Percentiles rank a stretch among this genome's conserved stretches.
Conservation (phyloP, 2,113 vertebrate species). For the Phylloscopus trochiloides region DNA sequence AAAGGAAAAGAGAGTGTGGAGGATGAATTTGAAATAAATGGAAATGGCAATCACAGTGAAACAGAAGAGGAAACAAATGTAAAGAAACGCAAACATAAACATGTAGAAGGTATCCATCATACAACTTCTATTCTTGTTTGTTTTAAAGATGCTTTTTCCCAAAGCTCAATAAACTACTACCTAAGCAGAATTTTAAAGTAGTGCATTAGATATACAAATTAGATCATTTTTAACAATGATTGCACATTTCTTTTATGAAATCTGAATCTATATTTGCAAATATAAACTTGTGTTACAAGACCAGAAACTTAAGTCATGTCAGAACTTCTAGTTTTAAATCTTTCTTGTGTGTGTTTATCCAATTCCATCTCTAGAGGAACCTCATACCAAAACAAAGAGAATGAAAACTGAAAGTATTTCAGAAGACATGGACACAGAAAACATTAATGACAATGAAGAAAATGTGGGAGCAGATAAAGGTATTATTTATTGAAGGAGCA, state of each 20-base stretch:
- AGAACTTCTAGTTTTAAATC: background rate
- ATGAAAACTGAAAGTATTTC: slow-evolving; percentile 4
- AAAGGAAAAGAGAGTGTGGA: background rate
- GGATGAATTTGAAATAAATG: background rate
- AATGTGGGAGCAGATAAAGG: slow-evolving; percentile 37
- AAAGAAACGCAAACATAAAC: slow-evolving; percentile 67
- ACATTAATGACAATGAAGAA: slow-evolving; percentile 1
- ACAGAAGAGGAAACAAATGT: background rate
- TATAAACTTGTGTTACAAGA: background rate
- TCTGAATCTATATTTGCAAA: background rate
- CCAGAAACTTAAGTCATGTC: background rate
- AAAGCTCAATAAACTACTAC: background rate
- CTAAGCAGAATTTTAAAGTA: background rate
- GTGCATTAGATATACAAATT: background rate
- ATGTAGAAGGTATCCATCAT: slow-evolving; percentile 57
- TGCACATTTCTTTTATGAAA: background rate
- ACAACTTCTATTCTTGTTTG: background rate
- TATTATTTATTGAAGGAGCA: background rate
- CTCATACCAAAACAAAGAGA: slow-evolving; percentile 49
- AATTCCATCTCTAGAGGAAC: slow-evolving; percentile 37
- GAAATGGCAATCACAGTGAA: background rate
- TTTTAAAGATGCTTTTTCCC: background rate
- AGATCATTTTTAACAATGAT: background rate
- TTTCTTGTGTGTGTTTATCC: background rate
- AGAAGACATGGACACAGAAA: slow-evolving; percentile 7